A percentile compares a stretch with the other conserved stretches of the same genome.
phyloP scores from a whole-genome alignment of 1,140 invertebrate genomes.

The Drosophila persimilis region DNA sequence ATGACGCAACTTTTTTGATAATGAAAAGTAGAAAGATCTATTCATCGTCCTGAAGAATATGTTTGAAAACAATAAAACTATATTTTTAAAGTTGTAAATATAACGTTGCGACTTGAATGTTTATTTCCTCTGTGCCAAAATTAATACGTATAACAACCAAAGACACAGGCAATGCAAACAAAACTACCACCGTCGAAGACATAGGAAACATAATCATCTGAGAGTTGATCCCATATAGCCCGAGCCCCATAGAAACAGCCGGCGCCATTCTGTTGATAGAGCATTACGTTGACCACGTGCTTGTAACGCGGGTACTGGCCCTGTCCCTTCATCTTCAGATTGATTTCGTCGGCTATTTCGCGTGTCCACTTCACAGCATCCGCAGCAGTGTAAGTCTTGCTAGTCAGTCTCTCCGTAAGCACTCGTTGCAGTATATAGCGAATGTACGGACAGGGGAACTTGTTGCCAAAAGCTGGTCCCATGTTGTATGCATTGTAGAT shows the following conservation, averaged over 20 bases:
- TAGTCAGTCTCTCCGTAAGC: conserved; percentile 18
- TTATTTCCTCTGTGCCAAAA: not conserved
- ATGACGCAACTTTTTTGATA: too few relatives aligned
- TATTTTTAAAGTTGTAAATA: not conserved
- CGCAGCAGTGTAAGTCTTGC: conserved; percentile 32
- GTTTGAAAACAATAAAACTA: too few relatives aligned
- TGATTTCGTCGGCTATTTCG: conserved; percentile 50
- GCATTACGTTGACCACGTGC: conserved; percentile 53
- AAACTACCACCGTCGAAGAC: conserved; percentile 44
- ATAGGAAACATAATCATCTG: conserved; percentile 43
- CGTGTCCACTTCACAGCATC: conserved; percentile 59
- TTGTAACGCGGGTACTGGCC: conserved; percentile 44
- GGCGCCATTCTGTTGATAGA: conserved; percentile 63
- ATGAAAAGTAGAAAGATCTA: too few relatives aligned
- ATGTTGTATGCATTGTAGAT: conserved; percentile 57
- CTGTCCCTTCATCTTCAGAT: conserved; percentile 38
- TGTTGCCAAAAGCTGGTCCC: conserved; percentile 60
- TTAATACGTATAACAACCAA: conserved; percentile 61
- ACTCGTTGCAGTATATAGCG: conserved; percentile 22
- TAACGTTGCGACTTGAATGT: not conserved
- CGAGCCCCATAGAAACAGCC: conserved; percentile 58
- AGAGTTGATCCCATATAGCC: conserved; percentile 56
- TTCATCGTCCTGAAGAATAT: too few relatives aligned
- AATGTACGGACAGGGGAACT: conserved; percentile 53
- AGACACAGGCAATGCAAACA: conserved; percentile 41